Evolutionary conservation across 2,797 vertebrate species (phyloP), one percentile per base, ranked within the genome.

Genomic region (Lophius americanus): DNA sequence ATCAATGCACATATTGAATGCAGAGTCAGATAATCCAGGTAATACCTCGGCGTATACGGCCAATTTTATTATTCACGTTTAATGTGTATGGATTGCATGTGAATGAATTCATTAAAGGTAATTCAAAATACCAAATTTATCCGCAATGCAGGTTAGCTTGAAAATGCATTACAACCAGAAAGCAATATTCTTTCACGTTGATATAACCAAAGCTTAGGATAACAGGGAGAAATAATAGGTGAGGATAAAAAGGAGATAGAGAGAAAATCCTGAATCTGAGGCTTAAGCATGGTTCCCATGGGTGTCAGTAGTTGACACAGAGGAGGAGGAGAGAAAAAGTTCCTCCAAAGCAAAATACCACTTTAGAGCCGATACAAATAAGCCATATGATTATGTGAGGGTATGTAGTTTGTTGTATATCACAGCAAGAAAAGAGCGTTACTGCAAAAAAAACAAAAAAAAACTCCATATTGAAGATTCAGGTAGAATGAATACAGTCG

Each of bases 291-390:
- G 68, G 62, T 75, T 85, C 82, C 79, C 85, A 54, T 39, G 70
- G 74, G 85, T 83, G 73, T 83, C 86, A 82, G 61, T 73, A 50
- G 59, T 63, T 82, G 70, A 76, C 60, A 79, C 60, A 47, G 52
- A 33, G 9, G 48, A 73, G 13, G 72, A 77, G 66, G 56, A 66
- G 53, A 62, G 51, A 77, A 75, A 85, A 85, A 78, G 75, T 86
- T 86, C 72, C 75, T 78, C 73, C 60, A 69, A 85, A 88, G 85
- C 76, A 84, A 88, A 89, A 85, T 41, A 80, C 59, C 53, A 60
- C 64, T 83, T 84, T 79, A 64, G 75, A 86, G 75, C 60, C 75
- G 71, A 75, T 67, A 85, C 67, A 81, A 85, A 86, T 85, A 82
- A 79, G 75, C 68, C 66, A 70, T 68, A 78, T 81, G 69, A 77